These are phyloP conservation scores for Agriotes lineatus DNA, from an alignment of 2,888 invertebrate species.

Conservation along the genomic window DNA sequence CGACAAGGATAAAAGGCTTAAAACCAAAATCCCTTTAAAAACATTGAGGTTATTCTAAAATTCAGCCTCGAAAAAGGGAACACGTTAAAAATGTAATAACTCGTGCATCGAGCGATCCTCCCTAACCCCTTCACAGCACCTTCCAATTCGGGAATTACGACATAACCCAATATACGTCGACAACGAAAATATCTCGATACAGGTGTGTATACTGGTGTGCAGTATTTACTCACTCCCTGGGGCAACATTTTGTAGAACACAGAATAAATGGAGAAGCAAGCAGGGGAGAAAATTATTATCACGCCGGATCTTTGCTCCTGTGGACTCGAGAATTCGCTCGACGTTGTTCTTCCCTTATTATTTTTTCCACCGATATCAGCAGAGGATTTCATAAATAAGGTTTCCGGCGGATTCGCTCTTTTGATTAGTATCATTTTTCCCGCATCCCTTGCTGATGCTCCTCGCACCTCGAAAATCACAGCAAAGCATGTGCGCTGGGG, in stretches of 20 bases:
- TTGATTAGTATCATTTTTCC: constrained; percentile 3
- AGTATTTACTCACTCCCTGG: constrained; percentile 1
- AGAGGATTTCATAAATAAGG: constrained; percentile 13
- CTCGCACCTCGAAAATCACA: too few relatives aligned
- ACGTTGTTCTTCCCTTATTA: background rate
- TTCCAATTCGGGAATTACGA: background rate
- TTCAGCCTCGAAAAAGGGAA: background rate
- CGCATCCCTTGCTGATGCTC: background rate
- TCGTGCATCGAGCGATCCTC: background rate
- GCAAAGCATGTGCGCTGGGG: too few relatives aligned
- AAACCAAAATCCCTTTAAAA: background rate
- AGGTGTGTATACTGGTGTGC: constrained; percentile 5
- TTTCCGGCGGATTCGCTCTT: background rate
- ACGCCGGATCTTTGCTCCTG: background rate
- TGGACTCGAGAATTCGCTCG: background rate
- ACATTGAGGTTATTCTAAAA: background rate
- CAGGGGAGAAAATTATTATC: constrained; percentile 1
- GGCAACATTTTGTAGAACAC: background rate
- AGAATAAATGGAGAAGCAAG: constrained; percentile 10
- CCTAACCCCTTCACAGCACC: background rate
- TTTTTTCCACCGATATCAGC: background rate
- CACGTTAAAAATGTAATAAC: constrained; percentile 3
- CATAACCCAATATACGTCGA: background rate
- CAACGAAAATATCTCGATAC: constrained; percentile 16
- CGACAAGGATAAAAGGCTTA: too few relatives aligned